These are phyloP conservation scores for Picus viridis DNA, from an alignment of 2,797 vertebrate species.

Conservation along the genomic window DNA sequence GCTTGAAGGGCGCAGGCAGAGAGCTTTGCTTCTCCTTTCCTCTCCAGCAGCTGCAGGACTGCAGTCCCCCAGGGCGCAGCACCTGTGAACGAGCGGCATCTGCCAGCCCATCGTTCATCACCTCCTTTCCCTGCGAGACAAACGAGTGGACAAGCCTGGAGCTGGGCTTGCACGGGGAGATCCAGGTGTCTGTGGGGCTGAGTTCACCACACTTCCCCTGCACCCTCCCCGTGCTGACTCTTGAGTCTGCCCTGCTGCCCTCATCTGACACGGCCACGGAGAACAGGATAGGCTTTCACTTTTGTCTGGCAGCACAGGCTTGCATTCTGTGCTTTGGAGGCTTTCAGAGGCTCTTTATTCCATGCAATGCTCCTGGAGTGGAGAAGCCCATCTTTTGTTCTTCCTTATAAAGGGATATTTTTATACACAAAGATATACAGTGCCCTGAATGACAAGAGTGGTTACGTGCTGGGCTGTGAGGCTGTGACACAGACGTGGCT, in stretches of 20 bases:
- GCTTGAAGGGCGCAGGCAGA: conserved; percentile 30
- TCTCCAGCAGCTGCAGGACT: neutral
- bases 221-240: conserved; percentile 32
- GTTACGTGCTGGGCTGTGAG: conserved; percentile 57
- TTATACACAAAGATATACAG: conserved; percentile 75
- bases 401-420: conserved; percentile 75
- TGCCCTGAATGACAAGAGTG: conserved; percentile 66
- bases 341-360: conserved; percentile 76
- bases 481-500: conserved; percentile 45
- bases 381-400: conserved; percentile 74
- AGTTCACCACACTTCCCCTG: neutral
- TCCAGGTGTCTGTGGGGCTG: neutral
- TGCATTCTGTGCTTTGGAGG: conserved; percentile 71
- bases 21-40: conserved; percentile 12
- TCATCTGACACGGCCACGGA: conserved; percentile 69
- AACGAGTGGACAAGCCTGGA: neutral
- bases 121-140: neutral
- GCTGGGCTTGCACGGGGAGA: neutral
- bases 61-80: neutral
- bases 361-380: conserved; percentile 70
- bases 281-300: conserved; percentile 74
- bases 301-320: conserved; percentile 73
- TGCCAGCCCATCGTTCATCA: neutral
- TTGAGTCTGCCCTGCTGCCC: conserved; percentile 56
- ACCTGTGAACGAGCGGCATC: conserved; percentile 24